Evolutionary conservation across 2,797 vertebrate genomes (phyloP).

Genomic region (Acipenser transmontanus): DNA sequence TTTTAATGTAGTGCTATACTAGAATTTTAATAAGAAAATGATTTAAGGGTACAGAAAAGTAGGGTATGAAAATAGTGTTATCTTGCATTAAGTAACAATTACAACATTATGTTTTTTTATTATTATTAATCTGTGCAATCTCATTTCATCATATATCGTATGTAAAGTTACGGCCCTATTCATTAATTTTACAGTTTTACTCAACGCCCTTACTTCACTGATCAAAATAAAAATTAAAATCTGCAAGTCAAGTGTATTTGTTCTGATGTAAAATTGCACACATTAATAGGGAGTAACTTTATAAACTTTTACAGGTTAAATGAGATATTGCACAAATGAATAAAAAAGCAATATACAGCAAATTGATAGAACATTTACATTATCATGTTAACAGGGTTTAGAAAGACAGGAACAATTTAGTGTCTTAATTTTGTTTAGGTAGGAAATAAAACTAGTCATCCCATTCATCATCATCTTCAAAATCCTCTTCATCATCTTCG

Average conservation of each 20-base stretch:
- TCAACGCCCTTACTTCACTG: constrained; percentile 59
- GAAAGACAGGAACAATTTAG: constrained; percentile 82
- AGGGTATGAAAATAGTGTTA: constrained; percentile 92
- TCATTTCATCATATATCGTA: too few species aligned
- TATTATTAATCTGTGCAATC: constrained; percentile 31
- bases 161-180: too few species aligned
- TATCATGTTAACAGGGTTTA: constrained; percentile 77
- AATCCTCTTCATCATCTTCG: constrained; percentile 93
- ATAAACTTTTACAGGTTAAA: constrained; percentile 84
- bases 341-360: constrained; percentile 86
- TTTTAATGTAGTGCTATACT: constrained; percentile 70
- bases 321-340: constrained; percentile 99
- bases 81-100: constrained; percentile 75
- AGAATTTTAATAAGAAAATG: constrained; percentile 78
- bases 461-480: constrained; percentile 97
- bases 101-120: constrained; percentile 72
- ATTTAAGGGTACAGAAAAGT: constrained; percentile 77
- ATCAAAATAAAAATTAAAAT: constrained; percentile 67
- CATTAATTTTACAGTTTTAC: constrained; percentile 43
- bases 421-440: constrained; percentile 67
- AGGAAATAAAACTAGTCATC: constrained; percentile 79
- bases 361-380: constrained; percentile 91
- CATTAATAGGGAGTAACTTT: constrained; percentile 63
- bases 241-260: constrained; percentile 50
- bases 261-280: constrained; percentile 75